Conservation (phyloP, 2,888 invertebrate species). For the Zelleria hepariella region DNA sequence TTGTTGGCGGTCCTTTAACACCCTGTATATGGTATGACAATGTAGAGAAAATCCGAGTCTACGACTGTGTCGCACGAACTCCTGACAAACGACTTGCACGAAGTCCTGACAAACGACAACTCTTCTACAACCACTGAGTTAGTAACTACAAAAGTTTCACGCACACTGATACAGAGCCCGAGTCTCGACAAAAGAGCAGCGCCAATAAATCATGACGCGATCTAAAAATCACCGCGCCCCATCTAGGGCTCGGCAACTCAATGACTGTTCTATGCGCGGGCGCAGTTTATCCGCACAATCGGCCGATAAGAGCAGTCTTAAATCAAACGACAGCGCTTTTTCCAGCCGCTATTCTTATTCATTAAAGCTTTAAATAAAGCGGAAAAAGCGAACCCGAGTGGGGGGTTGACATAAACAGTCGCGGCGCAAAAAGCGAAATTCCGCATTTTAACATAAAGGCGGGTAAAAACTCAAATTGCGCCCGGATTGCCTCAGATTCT, state of each 20-base stretch:
- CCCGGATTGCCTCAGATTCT: constrained; percentile 17
- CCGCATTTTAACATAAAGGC: constrained; percentile 34
- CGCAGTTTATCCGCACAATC: constrained; percentile 35
- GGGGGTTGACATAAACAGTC: constrained; percentile 65
- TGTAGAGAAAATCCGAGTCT: no score
- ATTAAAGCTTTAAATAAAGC: constrained; percentile 65
- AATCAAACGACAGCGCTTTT: constrained; percentile 57
- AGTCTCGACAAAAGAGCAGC: no score
- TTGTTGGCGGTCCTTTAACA: no score
- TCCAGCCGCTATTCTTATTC: constrained; percentile 58
- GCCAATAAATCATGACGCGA: not conserved
- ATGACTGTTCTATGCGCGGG: constrained; percentile 12
- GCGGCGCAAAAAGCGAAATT: constrained; percentile 22
- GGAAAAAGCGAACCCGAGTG: constrained; percentile 51
- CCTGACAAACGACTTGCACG: no score
- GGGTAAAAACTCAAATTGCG: constrained; percentile 29
- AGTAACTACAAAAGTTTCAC: no score
- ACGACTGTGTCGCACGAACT: no score
- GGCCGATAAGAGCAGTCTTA: constrained; percentile 45
- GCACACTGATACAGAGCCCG: no score
- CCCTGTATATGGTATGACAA: no score
- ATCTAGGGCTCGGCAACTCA: not conserved
- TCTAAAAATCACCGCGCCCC: not conserved
- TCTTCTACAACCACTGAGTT: no score
- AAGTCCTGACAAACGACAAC: no score